Percentiles rank a stretch among this genome's conserved stretches.
phyloP scores from a whole-genome alignment of 2,113 vertebrate species.

The Urocitellus parryii region DNA sequence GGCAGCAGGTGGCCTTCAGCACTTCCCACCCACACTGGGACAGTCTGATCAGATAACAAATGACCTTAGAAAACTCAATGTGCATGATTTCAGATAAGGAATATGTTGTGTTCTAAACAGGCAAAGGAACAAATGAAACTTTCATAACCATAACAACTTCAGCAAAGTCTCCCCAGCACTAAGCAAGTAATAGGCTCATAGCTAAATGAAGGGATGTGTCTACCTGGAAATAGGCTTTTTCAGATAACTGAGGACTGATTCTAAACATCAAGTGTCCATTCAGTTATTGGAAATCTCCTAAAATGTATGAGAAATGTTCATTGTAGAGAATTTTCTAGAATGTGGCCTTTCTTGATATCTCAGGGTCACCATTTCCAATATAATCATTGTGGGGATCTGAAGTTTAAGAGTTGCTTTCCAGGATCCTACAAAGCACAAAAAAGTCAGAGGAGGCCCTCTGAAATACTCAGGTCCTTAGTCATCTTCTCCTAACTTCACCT shows the following conservation, averaged over 20 bases:
- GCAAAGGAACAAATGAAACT: background rate
- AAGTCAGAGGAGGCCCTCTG: background rate
- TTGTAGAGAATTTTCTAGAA: constrained; percentile 40
- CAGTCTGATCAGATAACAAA: background rate
- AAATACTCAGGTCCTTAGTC: background rate
- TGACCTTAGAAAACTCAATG: background rate
- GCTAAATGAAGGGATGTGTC: background rate
- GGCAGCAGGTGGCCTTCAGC: background rate
- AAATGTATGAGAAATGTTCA: background rate
- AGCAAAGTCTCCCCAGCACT: background rate
- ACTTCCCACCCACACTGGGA: background rate
- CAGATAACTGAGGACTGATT: background rate
- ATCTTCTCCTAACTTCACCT: background rate
- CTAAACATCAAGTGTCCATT: background rate
- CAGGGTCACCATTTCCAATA: background rate
- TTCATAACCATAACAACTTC: background rate
- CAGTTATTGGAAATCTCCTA: background rate
- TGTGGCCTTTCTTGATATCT: background rate
- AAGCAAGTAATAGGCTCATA: background rate
- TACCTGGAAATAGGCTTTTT: background rate
- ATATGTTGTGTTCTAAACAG: background rate
- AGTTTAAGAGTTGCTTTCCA: background rate
- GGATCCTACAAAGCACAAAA: background rate
- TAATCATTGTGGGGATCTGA: background rate
- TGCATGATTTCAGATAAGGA: constrained; percentile 17